phyloP scores from a whole-genome alignment of 2,888 invertebrate species.

The Andrena praecox region DNA sequence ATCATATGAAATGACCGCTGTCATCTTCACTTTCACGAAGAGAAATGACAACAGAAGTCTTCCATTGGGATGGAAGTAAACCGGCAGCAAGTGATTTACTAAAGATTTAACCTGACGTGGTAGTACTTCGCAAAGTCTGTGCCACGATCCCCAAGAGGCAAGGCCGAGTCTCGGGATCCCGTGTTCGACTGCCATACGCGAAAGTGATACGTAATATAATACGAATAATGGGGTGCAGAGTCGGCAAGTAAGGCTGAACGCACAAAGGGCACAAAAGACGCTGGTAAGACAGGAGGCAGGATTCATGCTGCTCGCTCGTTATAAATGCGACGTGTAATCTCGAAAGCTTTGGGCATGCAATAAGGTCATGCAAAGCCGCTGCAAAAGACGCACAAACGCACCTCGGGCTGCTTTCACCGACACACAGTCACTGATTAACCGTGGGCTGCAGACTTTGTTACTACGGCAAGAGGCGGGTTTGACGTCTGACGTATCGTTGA shows the following conservation, averaged over 20 bases:
- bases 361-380: conserved; percentile 25
- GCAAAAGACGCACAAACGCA: conserved; percentile 26
- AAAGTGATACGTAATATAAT: conserved; percentile 24
- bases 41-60: too few relatives aligned
- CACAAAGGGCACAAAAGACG: conserved; percentile 32
- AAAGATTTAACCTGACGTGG: neutral
- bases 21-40: too few relatives aligned
- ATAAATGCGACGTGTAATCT: conserved; percentile 56
- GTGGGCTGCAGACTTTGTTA: conserved; percentile 4
- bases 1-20: too few relatives aligned
- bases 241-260: conserved; percentile 11
- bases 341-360: conserved; percentile 36
- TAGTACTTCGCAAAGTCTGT: neutral
- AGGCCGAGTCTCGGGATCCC: conserved; percentile 5
- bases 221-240: conserved; percentile 4
- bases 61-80: neutral
- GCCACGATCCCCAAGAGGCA: neutral
- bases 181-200: neutral
- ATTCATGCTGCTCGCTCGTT: conserved; percentile 57
- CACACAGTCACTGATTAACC: conserved; percentile 49
- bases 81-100: neutral
- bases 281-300: conserved; percentile 37
- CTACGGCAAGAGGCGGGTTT: neutral
- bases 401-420: conserved; percentile 29
- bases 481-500: neutral